Percentiles rank a stretch among this genome's conserved stretches.
phyloP scores from a whole-genome alignment of 1,140 invertebrate genomes.

The Drosophila murphyi region DNA sequence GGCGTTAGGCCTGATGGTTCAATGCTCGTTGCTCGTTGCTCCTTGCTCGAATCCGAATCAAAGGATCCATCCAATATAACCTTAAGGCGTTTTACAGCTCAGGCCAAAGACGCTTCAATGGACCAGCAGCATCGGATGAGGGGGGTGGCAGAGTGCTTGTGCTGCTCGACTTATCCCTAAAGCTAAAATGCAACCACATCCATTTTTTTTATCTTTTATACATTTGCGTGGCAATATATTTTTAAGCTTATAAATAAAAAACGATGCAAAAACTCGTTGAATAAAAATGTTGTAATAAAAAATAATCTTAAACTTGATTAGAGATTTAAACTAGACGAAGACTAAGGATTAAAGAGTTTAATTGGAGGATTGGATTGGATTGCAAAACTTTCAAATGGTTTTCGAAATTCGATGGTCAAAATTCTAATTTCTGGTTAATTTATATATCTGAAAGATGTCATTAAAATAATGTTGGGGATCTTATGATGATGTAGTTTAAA shows the following conservation, averaged over 20 bases:
- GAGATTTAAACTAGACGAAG: not conserved
- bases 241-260: not conserved
- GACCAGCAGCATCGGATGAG: not conserved
- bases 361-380: too few relatives aligned
- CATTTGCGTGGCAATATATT: not conserved
- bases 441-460: too few relatives aligned
- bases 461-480: too few relatives aligned
- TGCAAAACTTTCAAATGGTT: too few relatives aligned
- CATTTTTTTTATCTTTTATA: not conserved
- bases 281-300: not conserved
- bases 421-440: too few relatives aligned
- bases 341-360: too few relatives aligned
- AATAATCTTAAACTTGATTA: not conserved
- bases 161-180: not conserved
- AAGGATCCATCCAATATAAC: constrained; percentile 43
- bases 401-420: too few relatives aligned
- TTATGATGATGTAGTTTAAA: too few relatives aligned
- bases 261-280: not conserved
- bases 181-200: not conserved
- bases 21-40: constrained; percentile 4
- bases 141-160: too few relatives aligned
- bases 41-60: not conserved
- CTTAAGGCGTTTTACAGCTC: constrained; percentile 57
- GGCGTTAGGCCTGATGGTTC: constrained; percentile 14
- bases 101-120: not conserved